Evolutionary conservation across 2,888 invertebrate species (phyloP).

Genomic region (Drosophila anceps): DNA sequence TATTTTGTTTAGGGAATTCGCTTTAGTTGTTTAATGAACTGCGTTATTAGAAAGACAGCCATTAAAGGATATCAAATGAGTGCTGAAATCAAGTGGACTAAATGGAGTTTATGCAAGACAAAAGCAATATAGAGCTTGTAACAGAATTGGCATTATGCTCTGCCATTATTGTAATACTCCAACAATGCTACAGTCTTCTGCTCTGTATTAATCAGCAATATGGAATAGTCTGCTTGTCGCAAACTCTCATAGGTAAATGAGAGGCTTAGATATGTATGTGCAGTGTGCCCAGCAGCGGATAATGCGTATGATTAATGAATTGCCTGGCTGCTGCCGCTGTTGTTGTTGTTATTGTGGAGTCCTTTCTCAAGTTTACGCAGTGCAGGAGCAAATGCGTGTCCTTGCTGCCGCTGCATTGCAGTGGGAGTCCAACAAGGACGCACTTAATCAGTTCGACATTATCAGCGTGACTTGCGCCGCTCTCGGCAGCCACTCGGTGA

Average conservation of each 20-base stretch:
- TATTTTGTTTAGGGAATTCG: background rate
- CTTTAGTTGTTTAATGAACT: background rate
- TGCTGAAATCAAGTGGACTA: background rate
- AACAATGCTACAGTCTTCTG: background rate
- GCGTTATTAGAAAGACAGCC: slow-evolving; percentile 6
- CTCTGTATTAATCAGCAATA: slow-evolving; percentile 9
- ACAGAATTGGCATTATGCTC: background rate
- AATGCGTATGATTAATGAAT: slow-evolving; percentile 59
- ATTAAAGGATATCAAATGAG: slow-evolving; percentile 1
- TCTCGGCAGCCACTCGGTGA: slow-evolving; percentile 55
- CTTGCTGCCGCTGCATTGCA: slow-evolving; percentile 33
- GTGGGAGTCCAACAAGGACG: slow-evolving; percentile 53
- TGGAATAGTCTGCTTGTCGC: slow-evolving; percentile 8
- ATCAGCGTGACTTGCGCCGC: slow-evolving; percentile 73
- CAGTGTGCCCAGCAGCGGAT: background rate
- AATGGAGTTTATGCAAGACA: background rate
- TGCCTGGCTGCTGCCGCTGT: slow-evolving; percentile 20
- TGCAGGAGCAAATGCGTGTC: slow-evolving; percentile 28
- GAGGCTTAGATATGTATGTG: background rate
- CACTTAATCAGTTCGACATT: slow-evolving; percentile 79
- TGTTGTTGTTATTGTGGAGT: background rate
- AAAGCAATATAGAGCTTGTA: background rate
- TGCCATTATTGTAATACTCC: background rate
- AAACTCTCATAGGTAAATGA: slow-evolving; percentile 19
- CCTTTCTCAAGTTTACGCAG: slow-evolving; percentile 18